Evolutionary conservation across 2,113 vertebrate species (phyloP).

Genomic region (Chaenogobius annularis): DNA sequence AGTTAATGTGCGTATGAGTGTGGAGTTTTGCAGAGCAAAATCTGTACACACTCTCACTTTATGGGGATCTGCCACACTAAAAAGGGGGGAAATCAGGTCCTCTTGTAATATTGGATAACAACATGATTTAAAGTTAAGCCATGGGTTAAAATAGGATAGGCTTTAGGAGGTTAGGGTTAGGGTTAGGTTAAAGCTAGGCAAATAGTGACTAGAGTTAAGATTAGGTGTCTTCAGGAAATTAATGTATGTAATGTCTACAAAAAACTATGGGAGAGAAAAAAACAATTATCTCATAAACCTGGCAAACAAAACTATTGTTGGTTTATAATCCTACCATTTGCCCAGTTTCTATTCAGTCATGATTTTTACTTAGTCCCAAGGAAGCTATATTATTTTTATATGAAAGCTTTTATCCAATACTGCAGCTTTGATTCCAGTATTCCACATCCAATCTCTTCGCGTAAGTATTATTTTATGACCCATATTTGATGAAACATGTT

Average conservation of each 20-base stretch:
- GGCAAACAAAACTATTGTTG: constrained; percentile 26
- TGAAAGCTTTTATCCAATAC: constrained; percentile 7
- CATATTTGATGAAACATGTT: constrained; percentile 20
- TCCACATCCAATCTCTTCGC: constrained; percentile 21
- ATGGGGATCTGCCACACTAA: not conserved
- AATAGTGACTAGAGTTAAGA: too few species aligned
- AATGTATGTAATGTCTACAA: too few species aligned
- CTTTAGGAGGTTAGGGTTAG: not conserved
- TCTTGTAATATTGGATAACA: not conserved
- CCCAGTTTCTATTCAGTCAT: constrained; percentile 24
- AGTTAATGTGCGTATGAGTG: too few species aligned
- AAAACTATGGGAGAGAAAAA: constrained; percentile 10
- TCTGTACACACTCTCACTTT: not conserved
- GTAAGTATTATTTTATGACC: constrained; percentile 23
- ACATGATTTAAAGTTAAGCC: not conserved
- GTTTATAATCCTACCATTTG: constrained; percentile 4
- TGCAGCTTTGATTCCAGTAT: constrained; percentile 19
- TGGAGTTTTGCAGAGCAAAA: too few species aligned
- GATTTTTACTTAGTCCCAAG: constrained; percentile 30
- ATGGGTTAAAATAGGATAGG: not conserved
- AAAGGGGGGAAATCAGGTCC: too few species aligned
- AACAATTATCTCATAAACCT: constrained; percentile 12
- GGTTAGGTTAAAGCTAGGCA: not conserved
- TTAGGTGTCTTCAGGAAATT: too few species aligned
- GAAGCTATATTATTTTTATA: constrained; percentile 23